Evolutionary conservation across 1,140 invertebrate species (phyloP), one percentile per base, ranked within the genome.

Genomic region (Spodoptera frugiperda): DNA sequence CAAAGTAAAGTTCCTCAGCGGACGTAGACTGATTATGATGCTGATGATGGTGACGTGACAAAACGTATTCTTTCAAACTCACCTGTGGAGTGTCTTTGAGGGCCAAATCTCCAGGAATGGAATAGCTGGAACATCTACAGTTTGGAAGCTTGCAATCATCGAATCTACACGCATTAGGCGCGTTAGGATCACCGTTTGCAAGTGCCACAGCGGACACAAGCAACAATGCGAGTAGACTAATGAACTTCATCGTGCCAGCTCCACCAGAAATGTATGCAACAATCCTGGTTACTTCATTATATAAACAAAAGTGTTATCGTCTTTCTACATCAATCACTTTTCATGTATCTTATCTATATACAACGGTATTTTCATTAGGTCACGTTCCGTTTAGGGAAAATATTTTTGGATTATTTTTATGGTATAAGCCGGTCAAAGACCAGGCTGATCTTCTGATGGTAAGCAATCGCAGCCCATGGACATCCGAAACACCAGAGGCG

Each of bases 51-150:
- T 39, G 9, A 39, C 1, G 33, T 39, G 33, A 10, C 8, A 3
- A 5, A 30, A 30, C n/a, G 19, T 19, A 17, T 30, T 6, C 4
- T 6, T n/a, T 4, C 4, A 30, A 33, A 12, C 77, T 63, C 82
- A 95, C 94, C 87, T 95, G 94, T 12, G 95, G 95, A 12, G 85
- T 92, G 71, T 94, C 85, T 53, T 83, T 83, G 10, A 84, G n/a
- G 63, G 70, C 25, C 65, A 95, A 77, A 14, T 81, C 87, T 25
- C 88, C 90, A 54, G 95, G 95, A 78, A 94, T 93, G 11, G 85
- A 75, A 3, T 84, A 90, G 2, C 84, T 84, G 12, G 94, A 93
- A 81, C 95, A 95, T 77, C 93, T 92, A 78, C 95, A 96, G 55
- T 92, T 76, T 3, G 95, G 95, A 4, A 91, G 77, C 9, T 81